Percentiles rank a stretch among this genome's conserved stretches.
phyloP scores from a whole-genome alignment of 2,113 vertebrate genomes.

The Elgaria multicarinata region DNA sequence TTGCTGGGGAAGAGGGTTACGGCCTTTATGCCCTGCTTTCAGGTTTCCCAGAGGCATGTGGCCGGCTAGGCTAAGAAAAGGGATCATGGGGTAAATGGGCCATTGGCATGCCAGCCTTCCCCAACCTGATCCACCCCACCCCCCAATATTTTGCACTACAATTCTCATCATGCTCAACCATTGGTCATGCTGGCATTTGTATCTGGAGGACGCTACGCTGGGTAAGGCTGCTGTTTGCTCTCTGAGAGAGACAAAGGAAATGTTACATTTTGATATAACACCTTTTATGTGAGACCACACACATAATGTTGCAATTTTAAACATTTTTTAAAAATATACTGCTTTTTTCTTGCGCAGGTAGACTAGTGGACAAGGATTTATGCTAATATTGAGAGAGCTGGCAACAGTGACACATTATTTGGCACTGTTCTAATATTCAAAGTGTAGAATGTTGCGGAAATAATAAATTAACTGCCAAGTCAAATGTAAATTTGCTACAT shows the following conservation, averaged over 20 bases:
- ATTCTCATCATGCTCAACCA: no score
- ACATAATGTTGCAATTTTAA: not conserved
- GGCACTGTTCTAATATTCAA: constrained; percentile 8
- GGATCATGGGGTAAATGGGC: not conserved
- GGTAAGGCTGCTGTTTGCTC: not conserved
- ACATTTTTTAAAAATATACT: not conserved
- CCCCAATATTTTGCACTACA: no score
- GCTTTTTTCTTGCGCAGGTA: not conserved
- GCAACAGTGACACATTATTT: not conserved
- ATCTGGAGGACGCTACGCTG: no score
- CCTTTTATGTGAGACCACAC: not conserved
- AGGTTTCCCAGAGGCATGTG: not conserved
- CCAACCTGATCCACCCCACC: no score
- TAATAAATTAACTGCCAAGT: constrained; percentile 32
- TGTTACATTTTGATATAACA: not conserved
- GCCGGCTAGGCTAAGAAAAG: not conserved
- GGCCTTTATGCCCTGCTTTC: not conserved
- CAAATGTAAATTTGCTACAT: constrained; percentile 40
- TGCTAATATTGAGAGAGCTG: not conserved
- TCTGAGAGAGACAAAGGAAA: not conserved
- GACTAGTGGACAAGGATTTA: not conserved
- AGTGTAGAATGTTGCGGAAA: constrained; percentile 14
- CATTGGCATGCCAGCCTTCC: not conserved
- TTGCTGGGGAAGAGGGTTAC: not conserved
- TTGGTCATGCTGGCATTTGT: no score